Percentiles rank a stretch among this genome's conserved stretches.
Evolutionary conservation across 2,113 vertebrate species (phyloP).

Genomic region (Protobothrops mucrosquamatus): DNA sequence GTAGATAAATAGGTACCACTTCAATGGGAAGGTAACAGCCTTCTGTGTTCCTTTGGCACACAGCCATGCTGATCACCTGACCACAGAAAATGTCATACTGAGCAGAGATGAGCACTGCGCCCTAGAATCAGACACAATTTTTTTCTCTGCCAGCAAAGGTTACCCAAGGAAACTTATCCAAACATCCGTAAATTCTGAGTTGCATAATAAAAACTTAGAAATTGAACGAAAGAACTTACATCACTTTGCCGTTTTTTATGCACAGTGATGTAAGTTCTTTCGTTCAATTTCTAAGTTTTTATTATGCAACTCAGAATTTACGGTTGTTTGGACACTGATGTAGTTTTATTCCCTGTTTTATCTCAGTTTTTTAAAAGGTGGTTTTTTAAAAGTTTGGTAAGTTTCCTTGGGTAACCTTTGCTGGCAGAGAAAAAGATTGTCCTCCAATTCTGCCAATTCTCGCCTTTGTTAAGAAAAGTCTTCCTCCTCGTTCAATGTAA

Average conservation of each 20-base stretch:
- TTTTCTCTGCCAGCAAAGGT: neutral
- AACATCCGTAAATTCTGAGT: neutral
- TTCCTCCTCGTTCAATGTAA: neutral
- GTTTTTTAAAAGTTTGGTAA: neutral
- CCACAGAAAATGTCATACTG: neutral
- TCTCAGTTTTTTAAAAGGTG: neutral
- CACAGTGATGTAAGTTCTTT: neutral
- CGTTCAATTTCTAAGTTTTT: neutral
- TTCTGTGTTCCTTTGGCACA: neutral
- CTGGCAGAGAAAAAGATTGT: neutral
- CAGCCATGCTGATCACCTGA: neutral
- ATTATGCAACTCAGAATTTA: neutral
- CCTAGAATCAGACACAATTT: neutral
- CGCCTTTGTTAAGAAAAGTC: neutral
- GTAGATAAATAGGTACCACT: neutral
- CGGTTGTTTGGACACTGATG: neutral
- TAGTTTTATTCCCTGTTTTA: neutral
- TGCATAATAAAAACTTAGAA: neutral
- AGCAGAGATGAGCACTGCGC: neutral
- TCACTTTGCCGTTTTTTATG: neutral
- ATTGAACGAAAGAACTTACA: neutral
- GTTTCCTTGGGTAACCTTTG: neutral
- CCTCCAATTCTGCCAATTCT: neutral
- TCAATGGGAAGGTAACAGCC: neutral
- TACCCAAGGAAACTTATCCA: neutral